A percentile compares a stretch with the other conserved stretches of the same genome.
These are phyloP conservation scores for Cassiopea andromeda DNA, from an alignment of 30 jellyfish, hydroid and myxozoan species.

Conservation along the genomic window DNA sequence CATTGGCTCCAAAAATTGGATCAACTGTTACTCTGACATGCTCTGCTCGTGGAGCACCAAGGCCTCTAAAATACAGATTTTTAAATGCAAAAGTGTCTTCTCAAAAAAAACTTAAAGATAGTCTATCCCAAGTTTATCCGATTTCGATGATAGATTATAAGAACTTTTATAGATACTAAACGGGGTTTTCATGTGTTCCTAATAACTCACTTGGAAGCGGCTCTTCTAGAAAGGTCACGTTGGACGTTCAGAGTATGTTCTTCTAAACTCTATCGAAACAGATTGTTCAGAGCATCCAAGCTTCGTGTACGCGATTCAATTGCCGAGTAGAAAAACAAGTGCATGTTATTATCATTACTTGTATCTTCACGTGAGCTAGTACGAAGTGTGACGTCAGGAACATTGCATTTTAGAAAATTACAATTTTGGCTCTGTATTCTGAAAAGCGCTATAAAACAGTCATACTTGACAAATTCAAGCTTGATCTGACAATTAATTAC, in stretches of 20 bases:
- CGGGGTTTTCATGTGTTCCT: constrained; percentile 28
- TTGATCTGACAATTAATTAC: too few relatives aligned
- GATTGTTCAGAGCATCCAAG: not conserved
- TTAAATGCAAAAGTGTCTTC: not conserved
- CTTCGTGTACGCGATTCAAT: not conserved
- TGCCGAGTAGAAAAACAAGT: not conserved
- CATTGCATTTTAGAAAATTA: too few relatives aligned
- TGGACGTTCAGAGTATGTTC: constrained; percentile 37
- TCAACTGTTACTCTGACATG: not conserved
- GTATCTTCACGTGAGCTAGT: not conserved
- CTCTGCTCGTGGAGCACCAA: not conserved
- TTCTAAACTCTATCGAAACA: not conserved
- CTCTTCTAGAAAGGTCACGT: constrained; percentile 2
- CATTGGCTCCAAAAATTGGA: not conserved
- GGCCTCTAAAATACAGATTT: not conserved
- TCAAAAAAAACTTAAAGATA: not conserved
- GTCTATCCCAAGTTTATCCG: not conserved
- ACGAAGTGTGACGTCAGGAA: too few relatives aligned
- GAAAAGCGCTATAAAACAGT: too few relatives aligned
- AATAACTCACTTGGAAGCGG: constrained; percentile 34
- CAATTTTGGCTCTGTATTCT: too few relatives aligned
- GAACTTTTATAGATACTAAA: constrained; percentile 1
- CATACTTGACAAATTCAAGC: too few relatives aligned
- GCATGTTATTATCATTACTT: not conserved
- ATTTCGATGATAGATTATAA: constrained; percentile 7